Conservation (phyloP, 1,140 invertebrate genomes). For the Leguminivora glycinivorella region DNA sequence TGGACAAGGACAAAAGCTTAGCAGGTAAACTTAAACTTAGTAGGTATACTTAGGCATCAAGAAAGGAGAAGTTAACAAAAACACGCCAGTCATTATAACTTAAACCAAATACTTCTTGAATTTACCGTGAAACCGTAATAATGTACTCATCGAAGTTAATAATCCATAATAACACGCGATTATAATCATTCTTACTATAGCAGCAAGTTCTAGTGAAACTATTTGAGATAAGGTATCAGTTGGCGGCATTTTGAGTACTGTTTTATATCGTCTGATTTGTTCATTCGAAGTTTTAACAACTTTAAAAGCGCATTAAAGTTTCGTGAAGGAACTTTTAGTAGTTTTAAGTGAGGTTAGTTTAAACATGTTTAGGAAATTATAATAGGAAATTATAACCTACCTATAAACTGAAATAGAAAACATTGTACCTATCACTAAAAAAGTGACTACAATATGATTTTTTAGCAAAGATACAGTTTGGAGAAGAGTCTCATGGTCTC, state of each 20-base stretch:
- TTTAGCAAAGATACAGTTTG: too few relatives aligned
- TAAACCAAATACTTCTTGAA: neutral
- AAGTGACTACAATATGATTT: too few relatives aligned
- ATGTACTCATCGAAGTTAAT: neutral
- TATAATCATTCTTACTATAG: neutral
- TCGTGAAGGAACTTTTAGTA: neutral
- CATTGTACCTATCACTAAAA: too few relatives aligned
- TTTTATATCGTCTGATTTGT: constrained; percentile 6
- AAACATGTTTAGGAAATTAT: neutral
- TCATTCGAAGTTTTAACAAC: constrained; percentile 6
- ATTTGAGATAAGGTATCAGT: neutral
- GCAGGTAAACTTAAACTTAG: too few relatives aligned
- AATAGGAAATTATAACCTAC: too few relatives aligned
- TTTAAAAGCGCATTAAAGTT: constrained; percentile 12
- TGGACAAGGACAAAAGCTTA: too few relatives aligned
- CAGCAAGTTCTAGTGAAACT: neutral
- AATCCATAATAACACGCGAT: neutral
- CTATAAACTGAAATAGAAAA: too few relatives aligned
- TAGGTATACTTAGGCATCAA: too few relatives aligned
- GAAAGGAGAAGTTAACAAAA: neutral
- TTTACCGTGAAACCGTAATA: neutral
- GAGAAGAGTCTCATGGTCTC: too few relatives aligned
- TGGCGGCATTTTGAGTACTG: constrained; percentile 5
- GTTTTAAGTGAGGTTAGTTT: neutral
- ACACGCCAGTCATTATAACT: neutral